Evolutionary conservation across 2,797 vertebrate genomes (phyloP), one percentile per base, ranked within the genome.

Genomic region (Nannoperca obscura): DNA sequence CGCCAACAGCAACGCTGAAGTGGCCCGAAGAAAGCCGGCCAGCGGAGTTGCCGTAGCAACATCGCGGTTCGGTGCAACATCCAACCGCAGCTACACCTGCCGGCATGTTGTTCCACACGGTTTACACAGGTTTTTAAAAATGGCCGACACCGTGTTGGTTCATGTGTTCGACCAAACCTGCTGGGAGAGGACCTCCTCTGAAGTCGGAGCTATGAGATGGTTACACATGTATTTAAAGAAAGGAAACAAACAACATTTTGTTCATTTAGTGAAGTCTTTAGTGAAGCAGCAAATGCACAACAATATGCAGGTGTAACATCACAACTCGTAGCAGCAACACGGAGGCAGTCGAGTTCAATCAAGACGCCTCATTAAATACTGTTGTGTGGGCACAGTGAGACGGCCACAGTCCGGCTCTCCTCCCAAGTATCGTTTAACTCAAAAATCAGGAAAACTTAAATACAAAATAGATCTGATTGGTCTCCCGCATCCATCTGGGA

Each of bases 281-380:
- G 72, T 89, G 77, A 19, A 71, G 88, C 84, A 89, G 84, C 80
- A 71, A 63, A 81, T 14, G 11, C 74, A 79, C 73, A 78, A 80
- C 76, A 55, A 44, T 17, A 71, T 19, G 27, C 70, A 83, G 76
- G 75, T 81, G 82, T 78, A 68, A 83, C 84, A 66, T 53, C 19
- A 38, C 24, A 49, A 82, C 42, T 50, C 8, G n/a, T 66, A 82
- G 80, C 85, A 87, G 83, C 87, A 63, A 34, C 50, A 20, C 20
- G 1, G 74, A 70, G 69, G 72, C 52, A 2, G 36, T 52, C 32
- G 7, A 14, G 19, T 2, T 63, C 12, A 38, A 53, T 19, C 53
- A 15, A 5, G 15, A 73, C 24, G 12, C 75, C 78, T 78, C 68
- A 4, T 65, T 84, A 76, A 82, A 84, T 52, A 76, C 24, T 55